phyloP scores from a whole-genome alignment of 1,140 invertebrate species.

The Hypsibius dujardini region DNA sequence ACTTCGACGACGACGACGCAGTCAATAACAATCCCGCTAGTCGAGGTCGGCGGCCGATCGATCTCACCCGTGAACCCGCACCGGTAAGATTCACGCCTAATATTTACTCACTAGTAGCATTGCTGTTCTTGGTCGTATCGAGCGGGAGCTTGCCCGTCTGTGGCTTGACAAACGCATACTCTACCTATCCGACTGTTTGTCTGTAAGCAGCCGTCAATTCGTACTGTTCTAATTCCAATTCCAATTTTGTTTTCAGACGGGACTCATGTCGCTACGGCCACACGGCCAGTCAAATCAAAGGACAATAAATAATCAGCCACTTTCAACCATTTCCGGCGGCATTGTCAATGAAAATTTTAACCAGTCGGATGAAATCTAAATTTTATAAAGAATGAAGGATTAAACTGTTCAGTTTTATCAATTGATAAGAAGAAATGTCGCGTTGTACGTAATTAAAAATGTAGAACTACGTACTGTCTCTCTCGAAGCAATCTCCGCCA shows the following conservation, averaged over 20 bases:
- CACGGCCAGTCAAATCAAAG: not conserved
- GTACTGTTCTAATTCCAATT: not conserved
- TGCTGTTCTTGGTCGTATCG: too few species aligned
- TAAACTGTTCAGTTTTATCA: too few species aligned
- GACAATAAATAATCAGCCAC: not conserved
- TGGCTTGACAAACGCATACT: not conserved
- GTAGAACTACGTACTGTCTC: too few species aligned
- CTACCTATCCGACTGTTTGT: not conserved
- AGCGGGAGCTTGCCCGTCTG: too few species aligned
- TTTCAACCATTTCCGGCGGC: conserved; percentile 1
- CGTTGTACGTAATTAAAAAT: too few species aligned
- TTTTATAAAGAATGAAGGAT: too few species aligned
- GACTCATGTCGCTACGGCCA: not conserved
- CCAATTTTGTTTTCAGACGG: not conserved
- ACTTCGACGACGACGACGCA: not conserved
- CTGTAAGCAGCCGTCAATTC: too few species aligned
- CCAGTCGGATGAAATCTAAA: not conserved
- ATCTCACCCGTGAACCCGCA: not conserved
- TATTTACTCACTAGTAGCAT: too few species aligned
- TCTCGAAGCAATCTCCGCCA: too few species aligned
- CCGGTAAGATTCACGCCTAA: not conserved
- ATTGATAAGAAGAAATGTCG: too few species aligned
- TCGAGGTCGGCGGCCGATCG: not conserved
- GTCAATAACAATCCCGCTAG: not conserved
- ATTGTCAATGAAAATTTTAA: conserved; percentile 14